phyloP scores from a whole-genome alignment of 2,888 invertebrate genomes.

The Drosophila aldrichi region DNA sequence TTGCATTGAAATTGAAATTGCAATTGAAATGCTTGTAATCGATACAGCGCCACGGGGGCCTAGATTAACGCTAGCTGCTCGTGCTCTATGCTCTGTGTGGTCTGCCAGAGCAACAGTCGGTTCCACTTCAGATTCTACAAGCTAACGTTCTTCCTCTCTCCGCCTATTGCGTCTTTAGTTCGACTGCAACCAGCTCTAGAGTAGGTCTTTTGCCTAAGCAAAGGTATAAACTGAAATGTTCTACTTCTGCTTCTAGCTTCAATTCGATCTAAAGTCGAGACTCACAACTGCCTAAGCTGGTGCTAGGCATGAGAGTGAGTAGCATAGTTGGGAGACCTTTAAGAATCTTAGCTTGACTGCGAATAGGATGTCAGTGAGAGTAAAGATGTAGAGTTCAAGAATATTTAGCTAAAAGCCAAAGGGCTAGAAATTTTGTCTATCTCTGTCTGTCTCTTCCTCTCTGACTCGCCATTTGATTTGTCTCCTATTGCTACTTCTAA shows the following conservation, averaged over 20 bases:
- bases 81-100: too few species aligned
- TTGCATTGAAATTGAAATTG: slow-evolving; percentile 44
- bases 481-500: background rate
- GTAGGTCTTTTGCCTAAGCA: background rate
- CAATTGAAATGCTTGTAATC: slow-evolving; percentile 36
- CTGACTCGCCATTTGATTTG: background rate
- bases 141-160: background rate
- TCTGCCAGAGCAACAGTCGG: background rate
- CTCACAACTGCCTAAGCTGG: background rate
- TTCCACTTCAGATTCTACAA: slow-evolving; percentile 13
- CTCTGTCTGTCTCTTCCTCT: background rate
- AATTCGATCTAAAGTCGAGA: background rate
- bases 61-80: background rate
- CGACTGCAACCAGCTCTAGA: background rate
- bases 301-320: background rate
- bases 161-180: background rate
- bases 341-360: background rate
- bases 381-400: too few species aligned
- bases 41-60: slow-evolving; percentile 9
- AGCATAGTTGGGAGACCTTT: background rate
- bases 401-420: background rate
- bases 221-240: background rate
- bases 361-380: background rate
- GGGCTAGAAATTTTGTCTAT: background rate
- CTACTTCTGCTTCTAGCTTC: too few species aligned